Base-by-base conservation (phyloP, 2,797 vertebrate species). In the Aselliscus stoliczkanus region DNA sequence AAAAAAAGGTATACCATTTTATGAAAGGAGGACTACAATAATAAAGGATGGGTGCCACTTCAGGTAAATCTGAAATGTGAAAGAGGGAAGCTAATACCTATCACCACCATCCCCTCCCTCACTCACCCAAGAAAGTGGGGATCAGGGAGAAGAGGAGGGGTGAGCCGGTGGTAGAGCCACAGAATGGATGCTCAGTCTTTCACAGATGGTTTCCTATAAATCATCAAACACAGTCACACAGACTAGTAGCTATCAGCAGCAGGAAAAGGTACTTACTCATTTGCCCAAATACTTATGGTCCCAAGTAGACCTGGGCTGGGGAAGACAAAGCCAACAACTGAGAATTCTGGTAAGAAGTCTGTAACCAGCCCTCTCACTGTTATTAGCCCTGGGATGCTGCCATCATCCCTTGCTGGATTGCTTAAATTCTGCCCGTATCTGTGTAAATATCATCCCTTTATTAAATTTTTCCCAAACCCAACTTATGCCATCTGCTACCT, bases 391-490 rank as follows among this genome's bases (percentile, higher is more conserved):
- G 39, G 34, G 31, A 91, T 37, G 80, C 31, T 64, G 20, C 9
- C 9, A 90, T 42, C n/a, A 90, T 14, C 20, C 37, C 81, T 56
- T 81, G n/a, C 8, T 84, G 29, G 39, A 86, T 85, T 86, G 67
- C 82, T 96, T 77, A 94, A 91, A 86, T 44, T n/a, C 84, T 93
- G 23, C 44, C 77, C 50, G 93, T 67, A 65, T 9, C 29, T 93
- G 79, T 60, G 14, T 86, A 95, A 91, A 91, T 70, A 93, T 20
- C 67, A 44, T 81, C 27, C 34, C 27, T 91, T 94, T 96, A 91
- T 86, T 93, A 93, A 95, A 89, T 23, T 89, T 76, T 95, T 89
- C 56, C 62, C 87, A 94, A 84, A 89, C 13, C 65, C 44, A 91
- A 65, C 42, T 14, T 90, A 21, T 69, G 37, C 70, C 31, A 96